These are phyloP conservation scores for Bombus cullumanus DNA, from an alignment of 1,140 invertebrate genomes.

Conservation along the genomic window DNA sequence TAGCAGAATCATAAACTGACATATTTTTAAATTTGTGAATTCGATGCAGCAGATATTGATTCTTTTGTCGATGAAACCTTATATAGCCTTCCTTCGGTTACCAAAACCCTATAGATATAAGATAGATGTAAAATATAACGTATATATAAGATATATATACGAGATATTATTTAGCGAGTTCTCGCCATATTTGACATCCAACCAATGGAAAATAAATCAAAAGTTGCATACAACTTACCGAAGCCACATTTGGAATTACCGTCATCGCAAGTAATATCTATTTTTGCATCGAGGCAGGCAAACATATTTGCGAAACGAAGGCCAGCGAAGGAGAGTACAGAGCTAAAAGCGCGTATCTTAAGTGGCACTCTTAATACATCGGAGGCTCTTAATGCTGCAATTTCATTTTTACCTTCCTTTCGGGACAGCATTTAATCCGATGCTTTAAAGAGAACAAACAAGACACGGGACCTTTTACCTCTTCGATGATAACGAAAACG, in stretches of 20 bases:
- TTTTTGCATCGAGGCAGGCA: neutral
- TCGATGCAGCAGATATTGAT: no score
- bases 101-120: no score
- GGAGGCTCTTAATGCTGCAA: constrained; percentile 1
- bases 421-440: neutral
- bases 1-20: no score
- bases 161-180: neutral
- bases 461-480: neutral
- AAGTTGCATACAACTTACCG: neutral
- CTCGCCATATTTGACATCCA: no score
- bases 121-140: no score
- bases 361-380: constrained; percentile 7
- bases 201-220: constrained; percentile 2
- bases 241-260: neutral
- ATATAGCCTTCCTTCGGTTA: no score
- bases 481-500: neutral
- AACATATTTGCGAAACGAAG: constrained; percentile 11
- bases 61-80: no score
- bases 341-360: constrained; percentile 24
- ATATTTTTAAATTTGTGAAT: no score
- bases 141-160: no score
- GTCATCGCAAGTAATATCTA: constrained; percentile 6
- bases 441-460: neutral
- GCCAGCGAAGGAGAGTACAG: neutral
- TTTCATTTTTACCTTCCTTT: neutral